phyloP scores from a whole-genome alignment of 2,113 vertebrate genomes.

The Cavia aperea region DNA sequence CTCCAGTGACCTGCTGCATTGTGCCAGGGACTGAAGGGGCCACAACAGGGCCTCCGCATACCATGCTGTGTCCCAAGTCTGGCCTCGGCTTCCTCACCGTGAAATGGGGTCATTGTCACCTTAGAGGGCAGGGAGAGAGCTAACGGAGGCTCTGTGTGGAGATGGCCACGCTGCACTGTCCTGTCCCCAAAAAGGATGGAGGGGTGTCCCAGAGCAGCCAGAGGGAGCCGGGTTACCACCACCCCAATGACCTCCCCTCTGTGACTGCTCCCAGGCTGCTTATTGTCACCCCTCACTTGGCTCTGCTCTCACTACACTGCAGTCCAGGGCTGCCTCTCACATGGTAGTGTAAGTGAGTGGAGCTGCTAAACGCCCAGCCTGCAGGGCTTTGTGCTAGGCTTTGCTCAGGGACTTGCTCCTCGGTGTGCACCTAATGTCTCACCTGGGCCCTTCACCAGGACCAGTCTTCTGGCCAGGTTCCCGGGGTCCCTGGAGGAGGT shows the following conservation, averaged over 20 bases:
- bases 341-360: neutral
- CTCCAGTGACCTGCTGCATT: neutral
- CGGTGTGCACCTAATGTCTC: neutral
- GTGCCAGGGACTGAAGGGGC: neutral
- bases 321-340: neutral
- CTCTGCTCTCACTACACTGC: neutral
- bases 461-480: slow-evolving; percentile 65
- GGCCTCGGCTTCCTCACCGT: neutral
- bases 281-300: neutral
- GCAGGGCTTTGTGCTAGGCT: rapidly evolving
- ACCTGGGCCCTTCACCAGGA: slow-evolving; percentile 61
- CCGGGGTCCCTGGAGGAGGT: slow-evolving; percentile 59
- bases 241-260: neutral
- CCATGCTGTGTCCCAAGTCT: neutral
- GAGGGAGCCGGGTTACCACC: neutral
- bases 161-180: no score
- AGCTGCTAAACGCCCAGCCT: neutral
- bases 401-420: neutral
- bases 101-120: neutral
- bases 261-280: neutral
- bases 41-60: neutral
- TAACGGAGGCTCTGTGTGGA: neutral
- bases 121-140: neutral
- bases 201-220: neutral
- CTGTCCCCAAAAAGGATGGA: neutral